Conservation (phyloP, 53 echinoderm and acorn worm genomes). For the Mesocentrotus franciscanus region DNA sequence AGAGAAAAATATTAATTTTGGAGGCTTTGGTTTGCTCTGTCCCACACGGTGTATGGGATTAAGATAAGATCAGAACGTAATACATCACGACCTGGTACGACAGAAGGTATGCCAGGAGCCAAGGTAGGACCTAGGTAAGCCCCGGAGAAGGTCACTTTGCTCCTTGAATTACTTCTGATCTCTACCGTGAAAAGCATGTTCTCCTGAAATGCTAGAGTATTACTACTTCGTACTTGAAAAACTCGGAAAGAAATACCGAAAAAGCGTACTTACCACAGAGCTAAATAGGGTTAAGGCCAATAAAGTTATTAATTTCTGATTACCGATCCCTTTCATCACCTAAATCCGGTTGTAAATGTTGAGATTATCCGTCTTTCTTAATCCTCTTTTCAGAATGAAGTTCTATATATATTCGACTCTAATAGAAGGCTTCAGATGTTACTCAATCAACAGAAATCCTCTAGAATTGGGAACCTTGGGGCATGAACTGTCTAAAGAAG, state of each 20-base stretch:
- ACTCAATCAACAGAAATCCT: background rate
- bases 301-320: background rate
- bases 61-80: conserved; percentile 44
- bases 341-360: background rate
- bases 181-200: background rate
- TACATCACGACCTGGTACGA: background rate
- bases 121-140: background rate
- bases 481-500: background rate
- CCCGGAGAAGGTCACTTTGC: conserved; percentile 10
- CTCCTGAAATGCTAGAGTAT: background rate
- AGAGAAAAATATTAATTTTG: conserved; percentile 34
- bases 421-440: background rate
- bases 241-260: background rate
- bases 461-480: background rate
- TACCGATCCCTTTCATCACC: background rate
- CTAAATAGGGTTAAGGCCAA: no score
- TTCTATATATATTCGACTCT: background rate
- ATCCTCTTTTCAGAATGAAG: no score
- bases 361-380: no score
- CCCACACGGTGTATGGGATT: conserved; percentile 52
- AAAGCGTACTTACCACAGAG: background rate
- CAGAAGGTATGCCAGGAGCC: background rate
- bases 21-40: background rate
- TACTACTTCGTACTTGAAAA: background rate
- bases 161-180: conserved; percentile 43